Percentiles rank a stretch among this genome's conserved stretches.
Evolutionary conservation across 2,888 invertebrate genomes (phyloP).

Genomic region (Harpalus rufipes): DNA sequence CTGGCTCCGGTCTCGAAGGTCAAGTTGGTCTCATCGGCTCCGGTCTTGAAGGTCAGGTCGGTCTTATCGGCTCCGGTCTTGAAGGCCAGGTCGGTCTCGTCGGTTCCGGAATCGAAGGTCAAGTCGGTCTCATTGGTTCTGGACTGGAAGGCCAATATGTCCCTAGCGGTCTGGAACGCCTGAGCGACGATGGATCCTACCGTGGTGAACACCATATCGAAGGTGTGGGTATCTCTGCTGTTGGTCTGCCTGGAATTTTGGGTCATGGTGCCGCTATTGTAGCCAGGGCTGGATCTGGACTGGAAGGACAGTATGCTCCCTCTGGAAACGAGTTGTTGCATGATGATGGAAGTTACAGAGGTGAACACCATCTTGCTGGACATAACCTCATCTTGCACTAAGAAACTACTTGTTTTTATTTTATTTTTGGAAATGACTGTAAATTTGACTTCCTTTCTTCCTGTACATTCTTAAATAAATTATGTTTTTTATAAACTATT

Average conservation of each 20-base stretch:
- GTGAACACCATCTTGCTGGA: conserved; percentile 63
- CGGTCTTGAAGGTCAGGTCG: conserved; percentile 27
- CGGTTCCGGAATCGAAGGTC: conserved; percentile 23
- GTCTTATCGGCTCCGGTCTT: conserved; percentile 22
- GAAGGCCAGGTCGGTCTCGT: conserved; percentile 4
- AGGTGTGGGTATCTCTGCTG: background rate
- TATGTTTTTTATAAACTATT: conserved; percentile 20
- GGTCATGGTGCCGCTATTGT: conserved; percentile 16
- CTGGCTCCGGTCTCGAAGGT: background rate
- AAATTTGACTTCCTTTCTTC: background rate
- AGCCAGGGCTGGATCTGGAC: conserved; percentile 33
- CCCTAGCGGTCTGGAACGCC: conserved; percentile 59
- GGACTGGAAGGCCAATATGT: conserved; percentile 65
- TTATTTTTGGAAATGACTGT: background rate
- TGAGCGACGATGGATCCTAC: conserved; percentile 60
- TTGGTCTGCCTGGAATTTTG: background rate
- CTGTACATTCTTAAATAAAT: conserved; percentile 45
- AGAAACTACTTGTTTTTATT: background rate
- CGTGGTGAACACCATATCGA: conserved; percentile 60
- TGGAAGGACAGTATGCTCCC: conserved; percentile 61
- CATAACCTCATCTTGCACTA: conserved; percentile 14
- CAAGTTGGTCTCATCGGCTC: background rate
- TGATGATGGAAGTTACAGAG: conserved; percentile 63
- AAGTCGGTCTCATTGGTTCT: background rate
- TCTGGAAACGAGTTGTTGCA: conserved; percentile 43